Percentiles rank a stretch among this genome's conserved stretches.
These are phyloP conservation scores for Meloidogyne hapla DNA, from an alignment of 1,140 invertebrate genomes.

Conservation along the genomic window DNA sequence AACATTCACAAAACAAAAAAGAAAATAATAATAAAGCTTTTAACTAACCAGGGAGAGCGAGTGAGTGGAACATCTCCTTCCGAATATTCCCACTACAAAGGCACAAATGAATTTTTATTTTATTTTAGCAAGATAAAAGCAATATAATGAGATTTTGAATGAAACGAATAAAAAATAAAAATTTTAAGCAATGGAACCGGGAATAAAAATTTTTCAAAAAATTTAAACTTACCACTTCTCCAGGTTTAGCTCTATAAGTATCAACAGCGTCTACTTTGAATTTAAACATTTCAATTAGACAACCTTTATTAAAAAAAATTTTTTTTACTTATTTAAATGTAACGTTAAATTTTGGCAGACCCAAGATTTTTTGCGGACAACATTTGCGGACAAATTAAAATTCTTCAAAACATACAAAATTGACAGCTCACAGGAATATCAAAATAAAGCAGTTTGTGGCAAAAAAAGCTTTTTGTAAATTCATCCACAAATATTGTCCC, in stretches of 20 bases:
- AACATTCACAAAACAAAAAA: conserved; percentile 17
- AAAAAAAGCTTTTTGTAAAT: no score
- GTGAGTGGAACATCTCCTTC: conserved; percentile 36
- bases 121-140: conserved; percentile 17
- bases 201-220: neutral
- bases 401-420: no score
- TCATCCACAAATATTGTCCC: no score
- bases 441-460: no score
- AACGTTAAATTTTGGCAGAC: no score
- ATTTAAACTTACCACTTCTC: conserved; percentile 38
- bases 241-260: conserved; percentile 60
- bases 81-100: conserved; percentile 42
- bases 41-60: conserved; percentile 43
- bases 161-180: neutral
- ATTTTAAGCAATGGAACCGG: conserved; percentile 9
- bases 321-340: no score
- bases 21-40: conserved; percentile 2
- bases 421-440: no score
- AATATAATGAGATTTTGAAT: neutral
- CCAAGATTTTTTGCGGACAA: no score
- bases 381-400: no score
- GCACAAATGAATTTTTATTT: conserved; percentile 16
- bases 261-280: conserved; percentile 62
- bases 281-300: conserved; percentile 63
- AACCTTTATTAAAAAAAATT: conserved; percentile 22